These are phyloP conservation scores for Drosophila affinis DNA, from an alignment of 2,888 invertebrate genomes.

Conservation along the genomic window DNA sequence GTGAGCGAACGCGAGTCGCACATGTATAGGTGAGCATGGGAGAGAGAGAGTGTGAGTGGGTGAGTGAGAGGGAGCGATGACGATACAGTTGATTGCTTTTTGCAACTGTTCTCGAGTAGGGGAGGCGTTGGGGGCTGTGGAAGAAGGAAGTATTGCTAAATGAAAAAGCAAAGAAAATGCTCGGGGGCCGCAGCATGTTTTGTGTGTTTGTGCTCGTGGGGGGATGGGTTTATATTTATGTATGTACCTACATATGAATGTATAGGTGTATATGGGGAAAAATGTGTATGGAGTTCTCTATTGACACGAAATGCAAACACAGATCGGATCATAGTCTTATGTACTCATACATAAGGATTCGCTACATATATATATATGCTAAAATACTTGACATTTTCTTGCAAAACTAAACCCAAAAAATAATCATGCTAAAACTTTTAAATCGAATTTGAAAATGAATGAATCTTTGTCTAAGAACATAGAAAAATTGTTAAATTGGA, in stretches of 20 bases:
- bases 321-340: no score
- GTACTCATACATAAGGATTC: no score
- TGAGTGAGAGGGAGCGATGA: conserved; percentile 28
- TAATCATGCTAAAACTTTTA: not conserved
- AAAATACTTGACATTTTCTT: not conserved
- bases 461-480: no score
- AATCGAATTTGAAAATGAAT: not conserved
- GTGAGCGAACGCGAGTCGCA: conserved; percentile 21
- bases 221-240: not conserved
- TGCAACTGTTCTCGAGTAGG: conserved; percentile 36
- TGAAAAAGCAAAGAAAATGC: conserved; percentile 71
- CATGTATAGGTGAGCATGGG: conserved; percentile 12
- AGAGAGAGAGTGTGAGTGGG: not conserved
- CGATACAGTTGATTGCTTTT: conserved; percentile 57
- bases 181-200: not conserved
- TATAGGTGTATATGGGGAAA: conserved; percentile 2
- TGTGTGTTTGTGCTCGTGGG: not conserved
- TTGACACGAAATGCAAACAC: not conserved
- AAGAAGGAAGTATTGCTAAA: conserved; percentile 62
- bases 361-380: not conserved
- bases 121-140: conserved; percentile 25
- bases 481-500: no score
- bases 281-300: not conserved
- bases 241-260: no score
- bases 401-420: not conserved